Percentiles rank a stretch among this genome's conserved stretches.
Evolutionary conservation across 2,113 vertebrate species (phyloP).

Genomic region (Picathartes gymnocephalus): DNA sequence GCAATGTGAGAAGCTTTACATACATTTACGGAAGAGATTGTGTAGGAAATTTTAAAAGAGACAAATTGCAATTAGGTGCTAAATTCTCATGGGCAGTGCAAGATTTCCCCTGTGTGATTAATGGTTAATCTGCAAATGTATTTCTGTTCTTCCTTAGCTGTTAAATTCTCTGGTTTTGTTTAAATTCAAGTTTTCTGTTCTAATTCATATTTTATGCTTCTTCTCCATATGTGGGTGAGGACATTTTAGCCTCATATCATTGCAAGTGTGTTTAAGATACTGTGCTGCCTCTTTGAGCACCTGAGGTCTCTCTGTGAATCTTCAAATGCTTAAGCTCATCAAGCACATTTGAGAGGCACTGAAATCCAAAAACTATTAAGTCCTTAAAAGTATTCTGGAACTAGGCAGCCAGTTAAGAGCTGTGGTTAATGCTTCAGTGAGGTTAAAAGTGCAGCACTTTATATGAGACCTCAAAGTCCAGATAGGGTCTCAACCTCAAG

Average conservation of each 20-base stretch:
- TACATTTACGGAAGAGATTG: not conserved
- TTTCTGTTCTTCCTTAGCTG: not conserved
- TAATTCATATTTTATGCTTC: not conserved
- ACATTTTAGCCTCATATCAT: not conserved
- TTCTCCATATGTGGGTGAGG: not conserved
- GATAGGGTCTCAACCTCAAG: not conserved
- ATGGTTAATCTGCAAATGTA: not conserved
- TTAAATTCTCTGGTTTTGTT: not conserved
- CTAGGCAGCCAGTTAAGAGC: not conserved
- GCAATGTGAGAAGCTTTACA: not conserved
- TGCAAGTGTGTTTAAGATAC: not conserved
- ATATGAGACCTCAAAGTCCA: not conserved
- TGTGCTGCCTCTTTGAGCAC: not conserved
- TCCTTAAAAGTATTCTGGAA: not conserved
- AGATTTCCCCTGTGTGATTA: not conserved
- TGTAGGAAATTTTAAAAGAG: not conserved
- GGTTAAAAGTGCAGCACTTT: not conserved
- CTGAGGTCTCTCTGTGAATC: not conserved
- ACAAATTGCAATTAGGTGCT: not conserved
- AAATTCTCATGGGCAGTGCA: not conserved
- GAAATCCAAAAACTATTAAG: not conserved
- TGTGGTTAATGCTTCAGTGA: not conserved
- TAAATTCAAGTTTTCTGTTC: not conserved
- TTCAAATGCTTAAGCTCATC: not conserved
- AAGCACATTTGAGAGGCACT: not conserved